Percentiles rank a stretch among this genome's conserved stretches.
phyloP scores from a whole-genome alignment of 2,888 invertebrate genomes.

The Synergus gifuensis region DNA sequence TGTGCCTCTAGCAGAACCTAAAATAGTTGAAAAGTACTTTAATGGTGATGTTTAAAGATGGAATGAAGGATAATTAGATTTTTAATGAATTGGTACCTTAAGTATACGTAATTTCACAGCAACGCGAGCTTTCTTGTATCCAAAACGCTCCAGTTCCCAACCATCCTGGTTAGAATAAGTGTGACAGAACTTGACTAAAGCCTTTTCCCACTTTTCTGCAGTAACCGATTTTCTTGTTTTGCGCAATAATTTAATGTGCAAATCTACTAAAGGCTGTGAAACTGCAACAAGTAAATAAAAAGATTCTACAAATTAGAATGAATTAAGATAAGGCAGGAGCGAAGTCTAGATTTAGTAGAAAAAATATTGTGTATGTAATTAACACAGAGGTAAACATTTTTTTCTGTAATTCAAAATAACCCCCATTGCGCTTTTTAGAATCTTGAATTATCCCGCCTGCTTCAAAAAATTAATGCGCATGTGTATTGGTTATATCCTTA shows the following conservation, averaged over 20 bases:
- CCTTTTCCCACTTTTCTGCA: slow-evolving; percentile 93
- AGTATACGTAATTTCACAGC: slow-evolving; percentile 93
- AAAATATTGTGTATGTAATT: neutral
- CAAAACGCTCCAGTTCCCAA: slow-evolving; percentile 97
- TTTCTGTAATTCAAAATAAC: too few relatives aligned
- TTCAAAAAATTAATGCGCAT: too few relatives aligned
- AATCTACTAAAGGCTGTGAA: slow-evolving; percentile 88
- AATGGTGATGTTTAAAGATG: neutral
- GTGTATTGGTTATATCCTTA: too few relatives aligned
- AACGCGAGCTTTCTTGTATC: slow-evolving; percentile 94
- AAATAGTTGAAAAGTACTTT: slow-evolving; percentile 58
- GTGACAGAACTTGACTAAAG: slow-evolving; percentile 94
- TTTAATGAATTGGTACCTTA: slow-evolving; percentile 82
- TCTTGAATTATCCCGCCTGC: too few relatives aligned
- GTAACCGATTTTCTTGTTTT: slow-evolving; percentile 90
- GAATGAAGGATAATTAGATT: slow-evolving; percentile 19
- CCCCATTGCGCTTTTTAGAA: too few relatives aligned
- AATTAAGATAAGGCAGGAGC: too few relatives aligned
- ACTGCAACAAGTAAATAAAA: slow-evolving; percentile 81
- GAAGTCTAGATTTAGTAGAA: neutral
- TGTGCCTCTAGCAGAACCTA: slow-evolving; percentile 95
- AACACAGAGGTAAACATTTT: neutral
- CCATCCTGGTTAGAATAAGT: slow-evolving; percentile 94
- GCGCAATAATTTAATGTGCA: slow-evolving; percentile 93
- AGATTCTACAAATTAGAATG: too few relatives aligned